Base-by-base conservation (phyloP, 1,140 invertebrate genomes). In the Scaptomyza montana region DNA sequence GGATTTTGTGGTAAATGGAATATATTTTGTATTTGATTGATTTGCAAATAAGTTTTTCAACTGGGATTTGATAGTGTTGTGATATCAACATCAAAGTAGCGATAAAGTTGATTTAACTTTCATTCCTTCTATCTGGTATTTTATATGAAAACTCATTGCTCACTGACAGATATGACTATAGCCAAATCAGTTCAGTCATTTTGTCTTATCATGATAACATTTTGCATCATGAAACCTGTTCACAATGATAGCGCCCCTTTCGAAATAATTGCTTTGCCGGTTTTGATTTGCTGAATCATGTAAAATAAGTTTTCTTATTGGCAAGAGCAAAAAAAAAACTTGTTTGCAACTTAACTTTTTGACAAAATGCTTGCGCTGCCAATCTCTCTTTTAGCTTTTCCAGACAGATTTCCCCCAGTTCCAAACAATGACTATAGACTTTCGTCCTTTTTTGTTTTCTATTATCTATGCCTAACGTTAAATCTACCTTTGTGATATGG, bases 261-360 rank as follows among this genome's bases (percentile, higher is more conserved):
- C 50, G 50, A 33, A 61, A 73, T 73, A 73, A 73, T 73, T 73
- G 51, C 70, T 68, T 73, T 73, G 70, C 56, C 51, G 7, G 7
- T 50, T 62, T 68, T 68, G 56, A 73, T 73, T 56, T 73, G 70
- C 70, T 73, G 70, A 73, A 55, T 73, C 70, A 73, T 68, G 70
- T 67, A 62, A 73, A 73, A 73, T 73, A 73, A 73, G 21, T 73
- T 73, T 73, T 50, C 70, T 70, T 63, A 63, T 64, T 64, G 51
- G 55, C 54, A 49, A 66, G 33, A 9, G 33, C 30, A 25, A 6
- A 30, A 33, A 33, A 33, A 33, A 64, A 66, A 57, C 3, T 4
- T 25, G 1, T 25, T 25, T 4, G 21, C 21, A 53, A 41, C 55
- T 19, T 51, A 70, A 64, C 72, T 70, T 73, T 68, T 73, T 73